phyloP scores from a whole-genome alignment of 1,140 invertebrate species.

The Pseudachorutes palmiensis region DNA sequence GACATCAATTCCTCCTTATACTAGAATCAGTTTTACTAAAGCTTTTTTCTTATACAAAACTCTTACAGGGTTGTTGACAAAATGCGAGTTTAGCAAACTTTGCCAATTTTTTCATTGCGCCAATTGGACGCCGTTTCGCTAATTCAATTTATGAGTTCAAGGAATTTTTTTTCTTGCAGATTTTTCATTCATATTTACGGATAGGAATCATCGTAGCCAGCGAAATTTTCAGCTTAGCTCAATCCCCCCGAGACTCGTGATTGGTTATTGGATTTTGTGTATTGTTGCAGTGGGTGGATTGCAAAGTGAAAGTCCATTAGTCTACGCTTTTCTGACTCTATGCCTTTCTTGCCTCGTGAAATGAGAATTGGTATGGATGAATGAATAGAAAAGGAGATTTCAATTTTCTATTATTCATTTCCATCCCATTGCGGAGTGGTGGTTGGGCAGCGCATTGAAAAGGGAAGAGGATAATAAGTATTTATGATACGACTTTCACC shows the following conservation, averaged over 20 bases:
- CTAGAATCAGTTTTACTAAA: no score
- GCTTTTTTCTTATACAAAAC: no score
- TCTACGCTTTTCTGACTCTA: neutral
- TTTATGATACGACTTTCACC: slow-evolving; percentile 12
- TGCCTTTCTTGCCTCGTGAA: neutral
- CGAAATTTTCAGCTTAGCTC: no score
- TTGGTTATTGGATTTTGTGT: slow-evolving; percentile 11
- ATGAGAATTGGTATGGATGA: slow-evolving; percentile 6
- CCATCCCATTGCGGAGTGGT: neutral
- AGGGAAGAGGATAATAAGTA: slow-evolving; percentile 13
- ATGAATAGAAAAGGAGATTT: neutral
- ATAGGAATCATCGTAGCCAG: no score
- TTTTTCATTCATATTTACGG: no score
- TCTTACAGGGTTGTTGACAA: no score
- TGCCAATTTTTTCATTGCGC: no score
- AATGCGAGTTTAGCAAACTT: no score
- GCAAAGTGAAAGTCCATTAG: slow-evolving; percentile 5
- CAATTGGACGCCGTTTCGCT: no score
- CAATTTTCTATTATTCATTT: slow-evolving; percentile 14
- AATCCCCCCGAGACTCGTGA: neutral
- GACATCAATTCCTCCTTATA: neutral
- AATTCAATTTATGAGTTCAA: no score
- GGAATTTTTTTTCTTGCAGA: no score
- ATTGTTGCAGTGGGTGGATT: neutral
- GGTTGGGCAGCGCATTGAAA: neutral